Percentiles rank a stretch among this genome's conserved stretches.
These are phyloP conservation scores for Nomada hirtipes DNA, from an alignment of 2,888 invertebrate species.

Conservation along the genomic window DNA sequence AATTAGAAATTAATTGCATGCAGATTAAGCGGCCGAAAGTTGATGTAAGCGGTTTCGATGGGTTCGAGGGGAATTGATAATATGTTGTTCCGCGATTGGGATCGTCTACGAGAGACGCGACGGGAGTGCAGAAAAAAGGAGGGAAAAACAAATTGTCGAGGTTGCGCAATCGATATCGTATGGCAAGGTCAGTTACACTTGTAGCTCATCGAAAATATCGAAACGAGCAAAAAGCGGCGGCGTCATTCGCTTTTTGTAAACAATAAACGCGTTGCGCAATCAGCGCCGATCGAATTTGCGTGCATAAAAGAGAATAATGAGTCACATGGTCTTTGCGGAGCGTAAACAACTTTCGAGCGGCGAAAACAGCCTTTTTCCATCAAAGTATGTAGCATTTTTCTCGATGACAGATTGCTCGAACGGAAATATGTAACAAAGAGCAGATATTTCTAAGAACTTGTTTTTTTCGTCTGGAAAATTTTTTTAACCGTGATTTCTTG, in stretches of 20 bases:
- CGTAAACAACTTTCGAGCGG: conserved; percentile 11
- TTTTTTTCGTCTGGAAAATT: too few relatives aligned
- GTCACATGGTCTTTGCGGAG: background rate
- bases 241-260: conserved; percentile 36
- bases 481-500: too few relatives aligned
- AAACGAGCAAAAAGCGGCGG: conserved; percentile 16
- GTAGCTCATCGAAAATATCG: conserved; percentile 32
- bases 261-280: conserved; percentile 44
- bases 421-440: background rate
- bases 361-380: background rate
- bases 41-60: too few relatives aligned
- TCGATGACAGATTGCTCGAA: too few relatives aligned
- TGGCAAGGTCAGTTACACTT: conserved; percentile 64
- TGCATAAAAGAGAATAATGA: conserved; percentile 31
- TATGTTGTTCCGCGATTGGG: background rate
- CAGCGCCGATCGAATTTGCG: conserved; percentile 30
- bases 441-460: too few relatives aligned
- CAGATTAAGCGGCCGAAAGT: too few relatives aligned
- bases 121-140: background rate
- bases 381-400: too few relatives aligned
- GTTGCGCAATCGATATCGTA: conserved; percentile 47
- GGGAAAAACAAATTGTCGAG: background rate
- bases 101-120: background rate
- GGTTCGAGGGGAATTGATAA: background rate
- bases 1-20: too few relatives aligned